Evolutionary conservation across 2,888 invertebrate genomes (phyloP), one percentile per base, ranked within the genome.

Genomic region (Drosophila melanosoma): DNA sequence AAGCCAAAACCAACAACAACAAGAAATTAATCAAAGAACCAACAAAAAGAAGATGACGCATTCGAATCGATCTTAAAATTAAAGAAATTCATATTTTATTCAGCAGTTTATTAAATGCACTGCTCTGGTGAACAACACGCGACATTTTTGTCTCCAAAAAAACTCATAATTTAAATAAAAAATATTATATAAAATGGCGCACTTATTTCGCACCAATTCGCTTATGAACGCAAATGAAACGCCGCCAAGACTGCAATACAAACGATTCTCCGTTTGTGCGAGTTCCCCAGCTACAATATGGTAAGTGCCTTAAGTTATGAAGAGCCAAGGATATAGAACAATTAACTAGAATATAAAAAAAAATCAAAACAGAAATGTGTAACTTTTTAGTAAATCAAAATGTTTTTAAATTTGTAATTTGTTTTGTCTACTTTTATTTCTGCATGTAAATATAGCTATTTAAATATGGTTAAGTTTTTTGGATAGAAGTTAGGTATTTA

Each of bases 131-230:
- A 74, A 69, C 38, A 64, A 52, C 52, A 74, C 45, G 62, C 40
- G 52, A 33, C 36, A 26, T 73, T 62, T 84, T 23, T 45, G 78
- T 85, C 88, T 67, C 67, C 10, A 26, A 38, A 71, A 76, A 64
- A 66, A 48, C 23, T 17, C 48, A 63, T 36, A 15, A 32, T n/a
- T 12, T 51, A 7, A 35, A 5, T 6, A 3, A n/a, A 4, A 35
- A 4, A 12, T 26, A 12, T 42, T 36, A 17, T 48, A 32, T 11
- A 65, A 15, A 76, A 93, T 93, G 93, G 87, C 93, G 78, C 92
- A 92, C 76, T 87, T 93, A 79, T 93, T 91, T 90, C 92, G 93
- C 72, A 90, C 85, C 63, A 86, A 89, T 72, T 87, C 90, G 62
- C 42, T 87, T 42, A 82, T 82, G 59, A 83, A 79, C 74, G 80